Conservation (phyloP, 2,113 vertebrate genomes). For the Ptyas mucosa region DNA sequence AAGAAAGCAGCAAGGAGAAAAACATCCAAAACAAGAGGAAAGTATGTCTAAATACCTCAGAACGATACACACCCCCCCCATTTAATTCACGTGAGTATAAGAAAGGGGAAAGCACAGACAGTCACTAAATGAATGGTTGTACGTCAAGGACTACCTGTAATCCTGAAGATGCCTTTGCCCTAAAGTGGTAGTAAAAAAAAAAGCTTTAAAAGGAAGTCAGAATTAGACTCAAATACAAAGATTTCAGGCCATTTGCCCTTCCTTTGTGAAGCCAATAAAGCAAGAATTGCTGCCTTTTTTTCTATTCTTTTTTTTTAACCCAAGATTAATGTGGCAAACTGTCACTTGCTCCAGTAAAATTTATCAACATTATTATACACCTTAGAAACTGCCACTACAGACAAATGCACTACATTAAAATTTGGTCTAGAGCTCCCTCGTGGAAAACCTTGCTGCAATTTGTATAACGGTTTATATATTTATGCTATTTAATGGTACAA, state of each 20-base stretch:
- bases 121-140: not conserved
- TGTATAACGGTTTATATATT: slow-evolving; percentile 83
- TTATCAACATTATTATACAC: slow-evolving; percentile 86
- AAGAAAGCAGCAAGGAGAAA: not conserved
- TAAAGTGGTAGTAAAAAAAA: not conserved
- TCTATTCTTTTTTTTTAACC: slow-evolving; percentile 55
- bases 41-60: not conserved
- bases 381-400: slow-evolving; percentile 82
- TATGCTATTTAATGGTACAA: slow-evolving; percentile 83
- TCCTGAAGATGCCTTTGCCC: not conserved
- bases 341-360: slow-evolving; percentile 79
- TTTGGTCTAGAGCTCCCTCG: slow-evolving; percentile 82
- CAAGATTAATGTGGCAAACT: slow-evolving; percentile 78
- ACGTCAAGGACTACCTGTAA: not conserved
- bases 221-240: not conserved
- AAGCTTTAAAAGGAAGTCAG: not conserved
- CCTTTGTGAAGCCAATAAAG: slow-evolving; percentile 39
- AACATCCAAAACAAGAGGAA: not conserved
- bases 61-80: too few relatives aligned
- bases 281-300: slow-evolving; percentile 57
- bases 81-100: not conserved
- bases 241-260: slow-evolving; percentile 50
- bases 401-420: slow-evolving; percentile 83
- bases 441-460: slow-evolving; percentile 75
- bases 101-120: not conserved